Base-by-base conservation (phyloP, 1,140 invertebrate species). In the Adoxophyes honmai region DNA sequence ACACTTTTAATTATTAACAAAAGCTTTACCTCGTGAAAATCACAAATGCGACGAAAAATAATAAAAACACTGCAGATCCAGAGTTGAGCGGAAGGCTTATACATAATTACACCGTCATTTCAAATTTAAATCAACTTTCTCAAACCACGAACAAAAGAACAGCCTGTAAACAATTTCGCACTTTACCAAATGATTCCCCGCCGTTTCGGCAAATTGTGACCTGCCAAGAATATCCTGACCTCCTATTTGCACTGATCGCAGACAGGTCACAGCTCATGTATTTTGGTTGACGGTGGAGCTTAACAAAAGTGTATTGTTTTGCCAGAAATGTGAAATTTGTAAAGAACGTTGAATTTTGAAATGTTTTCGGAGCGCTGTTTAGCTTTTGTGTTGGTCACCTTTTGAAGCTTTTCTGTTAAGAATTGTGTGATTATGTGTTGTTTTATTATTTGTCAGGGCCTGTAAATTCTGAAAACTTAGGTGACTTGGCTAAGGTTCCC, bases 121-220 rank as follows among this genome's bases (percentile, higher is more conserved):
- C 18, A 15, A 4, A 6, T 48, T 33, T 11, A 18, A 44, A 48
- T 48, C 18, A 48, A 48, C 42, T 1, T 11, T 33, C 3, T 28
- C 21, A 18, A 28, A 48, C 3, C 10, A 21, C 11, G 11, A 33
- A 48, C 42, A 48, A 48, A 21, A 48, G 16, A 48, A 48, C 21
- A 5, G 11, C 42, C 21, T 48, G 42, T 48, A 48, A 48, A 18
- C 18, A 48, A 48, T 48, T 48, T 48, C 5, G 42, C 42, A 33
- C 42, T 48, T 48, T 33, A n/a, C 11, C 21, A 21, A 28, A 48
- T 48, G 42, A 48, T 48, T 48, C 16, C n/a, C 18, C 11, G 11
- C 21, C 21, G 15, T 18, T 14, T 0, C 38, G 7, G 15, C 4
- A 21, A 48, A 21, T 48, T 33, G n/a, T 48, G n/a, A 33, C 0